Conservation (phyloP, 2,888 invertebrate species). For the Tupiocoris notatus region DNA sequence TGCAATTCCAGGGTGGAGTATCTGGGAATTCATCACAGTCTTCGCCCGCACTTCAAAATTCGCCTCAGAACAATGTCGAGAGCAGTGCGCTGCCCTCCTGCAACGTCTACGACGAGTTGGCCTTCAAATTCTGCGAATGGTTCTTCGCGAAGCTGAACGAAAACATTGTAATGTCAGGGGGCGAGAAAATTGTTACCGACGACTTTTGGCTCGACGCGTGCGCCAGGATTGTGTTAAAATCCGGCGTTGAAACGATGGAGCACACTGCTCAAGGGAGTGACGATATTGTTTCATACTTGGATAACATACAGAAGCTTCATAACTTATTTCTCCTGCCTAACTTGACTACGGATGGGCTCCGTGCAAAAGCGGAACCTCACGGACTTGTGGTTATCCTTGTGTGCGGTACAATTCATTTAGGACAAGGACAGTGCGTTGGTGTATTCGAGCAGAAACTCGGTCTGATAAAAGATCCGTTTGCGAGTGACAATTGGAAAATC, state of each 20-base stretch:
- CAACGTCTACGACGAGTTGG: conserved; percentile 56
- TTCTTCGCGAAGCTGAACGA: conserved; percentile 58
- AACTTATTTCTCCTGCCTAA: conserved; percentile 58
- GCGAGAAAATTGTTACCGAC: conserved; percentile 54
- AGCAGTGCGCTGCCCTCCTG: not conserved
- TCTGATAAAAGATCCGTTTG: conserved; percentile 62
- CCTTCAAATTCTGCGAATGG: conserved; percentile 62
- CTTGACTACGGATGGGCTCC: conserved; percentile 59
- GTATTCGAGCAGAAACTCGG: conserved; percentile 67
- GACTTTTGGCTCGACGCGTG: conserved; percentile 60
- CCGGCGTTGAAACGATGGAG: not conserved
- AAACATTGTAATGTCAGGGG: conserved; percentile 47
- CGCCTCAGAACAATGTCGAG: not conserved
- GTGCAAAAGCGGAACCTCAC: conserved; percentile 61
- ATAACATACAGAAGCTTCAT: conserved; percentile 55
- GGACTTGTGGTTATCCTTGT: conserved; percentile 63
- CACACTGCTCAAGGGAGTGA: conserved; percentile 28
- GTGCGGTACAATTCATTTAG: conserved; percentile 64
- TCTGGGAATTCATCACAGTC: conserved; percentile 4
- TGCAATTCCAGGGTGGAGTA: conserved; percentile 13
- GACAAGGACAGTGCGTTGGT: conserved; percentile 58
- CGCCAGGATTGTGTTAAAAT: conserved; percentile 13
- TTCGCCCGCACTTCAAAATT: not conserved
- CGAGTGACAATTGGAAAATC: conserved; percentile 67
- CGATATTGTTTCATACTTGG: conserved; percentile 54